phyloP scores from a whole-genome alignment of 2,888 invertebrate species.

The Acheta domesticus region DNA sequence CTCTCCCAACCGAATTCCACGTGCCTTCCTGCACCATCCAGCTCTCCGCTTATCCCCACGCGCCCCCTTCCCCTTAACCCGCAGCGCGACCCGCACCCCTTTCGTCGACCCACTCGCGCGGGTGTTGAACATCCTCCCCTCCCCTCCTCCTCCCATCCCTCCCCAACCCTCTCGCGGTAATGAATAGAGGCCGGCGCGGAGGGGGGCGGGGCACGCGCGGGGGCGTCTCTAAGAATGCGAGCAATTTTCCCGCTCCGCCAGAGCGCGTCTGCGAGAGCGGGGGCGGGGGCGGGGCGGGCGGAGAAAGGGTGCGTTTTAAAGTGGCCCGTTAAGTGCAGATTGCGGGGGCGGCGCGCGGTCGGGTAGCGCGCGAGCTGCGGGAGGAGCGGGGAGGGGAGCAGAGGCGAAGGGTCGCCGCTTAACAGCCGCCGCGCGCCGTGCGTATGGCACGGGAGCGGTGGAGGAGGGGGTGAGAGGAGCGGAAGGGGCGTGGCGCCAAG shows the following conservation, averaged over 20 bases:
- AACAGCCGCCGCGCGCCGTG: no score
- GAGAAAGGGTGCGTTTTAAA: slow-evolving; percentile 18
- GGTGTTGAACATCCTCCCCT: background rate
- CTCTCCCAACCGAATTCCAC: no score
- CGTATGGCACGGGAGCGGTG: background rate
- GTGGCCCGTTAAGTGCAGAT: slow-evolving; percentile 18
- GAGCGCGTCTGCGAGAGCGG: background rate
- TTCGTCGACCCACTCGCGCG: background rate
- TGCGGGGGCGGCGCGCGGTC: background rate
- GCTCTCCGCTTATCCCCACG: no score
- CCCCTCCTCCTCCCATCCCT: no score
- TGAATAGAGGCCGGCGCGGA: background rate
- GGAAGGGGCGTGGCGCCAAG: background rate
- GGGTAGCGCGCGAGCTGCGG: background rate
- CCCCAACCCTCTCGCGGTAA: background rate
- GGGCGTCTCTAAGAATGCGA: background rate
- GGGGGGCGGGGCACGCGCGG: background rate
- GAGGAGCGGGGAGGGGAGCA: background rate
- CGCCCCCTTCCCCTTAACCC: no score
- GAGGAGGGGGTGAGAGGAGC: background rate
- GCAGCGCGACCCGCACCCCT: background rate
- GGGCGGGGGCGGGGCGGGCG: background rate
- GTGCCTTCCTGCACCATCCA: no score
- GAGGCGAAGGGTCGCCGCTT: background rate
- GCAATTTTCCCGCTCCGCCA: background rate